Evolutionary conservation across 1,140 invertebrate genomes (phyloP).

Genomic region (Panagrolaimus sp.): DNA sequence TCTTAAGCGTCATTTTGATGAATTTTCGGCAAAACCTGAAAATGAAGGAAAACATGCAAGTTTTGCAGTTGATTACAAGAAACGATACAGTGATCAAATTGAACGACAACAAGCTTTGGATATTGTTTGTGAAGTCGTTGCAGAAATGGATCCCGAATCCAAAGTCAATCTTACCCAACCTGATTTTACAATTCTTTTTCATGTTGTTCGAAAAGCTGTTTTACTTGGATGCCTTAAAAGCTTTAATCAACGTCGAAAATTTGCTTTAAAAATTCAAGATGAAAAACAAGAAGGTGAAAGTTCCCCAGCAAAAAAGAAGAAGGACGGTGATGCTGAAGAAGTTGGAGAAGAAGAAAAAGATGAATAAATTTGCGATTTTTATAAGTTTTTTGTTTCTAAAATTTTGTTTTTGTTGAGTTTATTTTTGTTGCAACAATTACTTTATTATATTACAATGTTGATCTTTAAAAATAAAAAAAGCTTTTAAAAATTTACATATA

Average conservation of each 20-base stretch:
- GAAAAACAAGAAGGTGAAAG: neutral
- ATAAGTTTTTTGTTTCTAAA: neutral
- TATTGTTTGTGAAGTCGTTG: conserved; percentile 12
- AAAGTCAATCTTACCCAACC: conserved; percentile 22
- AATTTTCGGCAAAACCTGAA: neutral
- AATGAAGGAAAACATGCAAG: conserved; percentile 11
- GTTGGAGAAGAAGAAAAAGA: neutral
- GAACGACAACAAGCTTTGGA: conserved; percentile 12
- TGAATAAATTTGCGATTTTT: neutral
- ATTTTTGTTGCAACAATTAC: no score
- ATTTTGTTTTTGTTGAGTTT: conserved; percentile 7
- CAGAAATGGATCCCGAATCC: neutral
- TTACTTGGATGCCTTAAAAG: neutral
- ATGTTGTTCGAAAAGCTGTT: conserved; percentile 13
- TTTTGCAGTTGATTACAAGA: conserved; percentile 24
- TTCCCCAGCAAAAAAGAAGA: neutral
- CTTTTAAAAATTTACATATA: no score
- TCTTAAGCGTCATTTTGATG: neutral
- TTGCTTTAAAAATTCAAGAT: neutral
- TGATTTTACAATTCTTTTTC: conserved; percentile 19
- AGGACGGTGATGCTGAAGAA: neutral
- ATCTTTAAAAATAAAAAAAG: no score
- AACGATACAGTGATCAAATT: conserved; percentile 18
- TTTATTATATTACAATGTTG: no score
- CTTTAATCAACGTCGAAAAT: neutral